phyloP scores from a whole-genome alignment of 2,888 invertebrate genomes.

The Lucinisca nassula region DNA sequence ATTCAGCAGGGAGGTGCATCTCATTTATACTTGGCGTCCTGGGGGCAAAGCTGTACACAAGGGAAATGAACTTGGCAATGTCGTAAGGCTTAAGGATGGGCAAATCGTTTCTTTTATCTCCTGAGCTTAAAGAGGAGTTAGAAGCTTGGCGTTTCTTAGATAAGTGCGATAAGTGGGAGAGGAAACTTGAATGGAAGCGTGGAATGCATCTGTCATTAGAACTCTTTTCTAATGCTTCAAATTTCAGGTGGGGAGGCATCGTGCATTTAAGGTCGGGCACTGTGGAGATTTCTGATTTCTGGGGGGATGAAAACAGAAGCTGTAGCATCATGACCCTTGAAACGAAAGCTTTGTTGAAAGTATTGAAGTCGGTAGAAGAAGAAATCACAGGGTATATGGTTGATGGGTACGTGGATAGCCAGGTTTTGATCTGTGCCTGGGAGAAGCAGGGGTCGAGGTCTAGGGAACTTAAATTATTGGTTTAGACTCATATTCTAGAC shows the following conservation, averaged over 20 bases:
- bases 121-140: not conserved
- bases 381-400: not conserved
- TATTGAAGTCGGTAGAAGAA: not conserved
- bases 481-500: no score
- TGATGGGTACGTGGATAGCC: not conserved
- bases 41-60: conserved; percentile 37
- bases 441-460: not conserved
- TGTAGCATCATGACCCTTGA: not conserved
- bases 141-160: not conserved
- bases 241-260: not conserved
- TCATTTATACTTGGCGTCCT: conserved; percentile 47
- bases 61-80: conserved; percentile 24
- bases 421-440: not conserved
- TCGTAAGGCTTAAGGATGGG: not conserved
- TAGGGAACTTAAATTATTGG: not conserved
- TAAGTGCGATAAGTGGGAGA: not conserved
- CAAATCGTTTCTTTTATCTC: not conserved
- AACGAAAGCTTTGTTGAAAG: not conserved
- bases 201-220: not conserved
- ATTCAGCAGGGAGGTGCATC: conserved; percentile 52
- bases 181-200: not conserved
- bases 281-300: not conserved
- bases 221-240: not conserved
- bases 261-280: not conserved
- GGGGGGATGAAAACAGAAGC: not conserved